Evolutionary conservation across 2,113 vertebrate genomes (phyloP).

Genomic region (Diglossa brunneiventris): DNA sequence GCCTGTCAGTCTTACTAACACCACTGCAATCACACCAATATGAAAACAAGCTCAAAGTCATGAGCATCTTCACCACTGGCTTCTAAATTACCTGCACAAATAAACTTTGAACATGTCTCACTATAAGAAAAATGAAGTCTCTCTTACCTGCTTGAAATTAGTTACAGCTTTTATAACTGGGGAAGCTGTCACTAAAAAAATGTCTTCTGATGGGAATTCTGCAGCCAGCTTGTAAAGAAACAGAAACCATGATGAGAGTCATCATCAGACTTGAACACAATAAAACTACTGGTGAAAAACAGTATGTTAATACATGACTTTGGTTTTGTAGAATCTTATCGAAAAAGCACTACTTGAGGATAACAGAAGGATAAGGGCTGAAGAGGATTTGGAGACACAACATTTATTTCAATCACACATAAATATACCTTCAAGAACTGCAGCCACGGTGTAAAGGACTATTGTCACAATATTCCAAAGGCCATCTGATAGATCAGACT

Average conservation of each 20-base stretch:
- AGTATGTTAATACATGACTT: background rate
- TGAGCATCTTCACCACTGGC: background rate
- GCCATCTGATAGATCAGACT: background rate
- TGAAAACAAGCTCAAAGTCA: background rate
- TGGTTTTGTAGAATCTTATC: background rate
- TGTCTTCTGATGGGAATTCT: constrained; percentile 82
- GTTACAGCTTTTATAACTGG: constrained; percentile 88
- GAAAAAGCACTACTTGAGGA: background rate
- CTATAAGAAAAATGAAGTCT: background rate
- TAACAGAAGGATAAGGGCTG: background rate
- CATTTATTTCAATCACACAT: background rate
- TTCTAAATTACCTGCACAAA: background rate
- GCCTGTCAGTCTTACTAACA: background rate
- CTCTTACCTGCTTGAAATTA: constrained; percentile 89
- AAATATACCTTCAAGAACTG: background rate
- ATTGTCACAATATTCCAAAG: background rate
- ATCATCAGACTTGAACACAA: background rate
- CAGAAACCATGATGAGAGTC: background rate
- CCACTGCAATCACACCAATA: background rate
- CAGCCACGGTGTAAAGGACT: background rate
- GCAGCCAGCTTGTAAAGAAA: constrained; percentile 78
- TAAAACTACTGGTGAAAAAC: background rate
- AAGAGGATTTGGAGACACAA: background rate
- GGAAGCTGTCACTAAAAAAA: constrained; percentile 85
- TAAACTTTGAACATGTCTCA: background rate